phyloP scores from a whole-genome alignment of 2,113 vertebrate genomes.

The Lipophrys pholis region DNA sequence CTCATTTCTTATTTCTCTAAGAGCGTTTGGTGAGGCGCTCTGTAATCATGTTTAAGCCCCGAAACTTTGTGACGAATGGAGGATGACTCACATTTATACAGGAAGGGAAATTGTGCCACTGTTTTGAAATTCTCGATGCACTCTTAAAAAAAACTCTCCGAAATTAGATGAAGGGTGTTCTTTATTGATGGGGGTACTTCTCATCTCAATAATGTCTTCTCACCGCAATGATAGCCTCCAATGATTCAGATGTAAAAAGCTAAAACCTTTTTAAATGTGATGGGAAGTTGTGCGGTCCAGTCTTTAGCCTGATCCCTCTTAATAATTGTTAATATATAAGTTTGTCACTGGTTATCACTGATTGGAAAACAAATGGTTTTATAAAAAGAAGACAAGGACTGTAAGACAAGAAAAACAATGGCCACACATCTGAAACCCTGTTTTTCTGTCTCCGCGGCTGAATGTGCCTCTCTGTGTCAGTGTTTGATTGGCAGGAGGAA shows the following conservation, averaged over 20 bases:
- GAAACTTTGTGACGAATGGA: conserved; percentile 53
- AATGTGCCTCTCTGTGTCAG: not conserved
- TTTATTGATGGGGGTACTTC: conserved; percentile 39
- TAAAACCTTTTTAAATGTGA: conserved; percentile 3
- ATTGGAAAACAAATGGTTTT: not conserved
- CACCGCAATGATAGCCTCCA: conserved; percentile 28
- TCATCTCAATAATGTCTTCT: conserved; percentile 36
- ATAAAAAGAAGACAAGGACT: not conserved
- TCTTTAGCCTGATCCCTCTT: not conserved
- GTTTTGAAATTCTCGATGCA: conserved; percentile 39
- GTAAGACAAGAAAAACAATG: not conserved
- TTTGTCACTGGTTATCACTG: not conserved
- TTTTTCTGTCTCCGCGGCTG: conserved; percentile 6
- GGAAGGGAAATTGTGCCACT: conserved; percentile 50
- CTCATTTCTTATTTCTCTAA: conserved; percentile 34
- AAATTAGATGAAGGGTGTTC: conserved; percentile 39
- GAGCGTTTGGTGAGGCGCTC: conserved; percentile 35
- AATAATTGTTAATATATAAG: not conserved
- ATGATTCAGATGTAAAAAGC: conserved; percentile 25
- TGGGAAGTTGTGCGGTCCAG: not conserved
- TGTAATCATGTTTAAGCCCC: conserved; percentile 58
- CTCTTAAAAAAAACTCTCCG: conserved; percentile 34
- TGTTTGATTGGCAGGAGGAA: conserved; percentile 30
- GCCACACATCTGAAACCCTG: not conserved
- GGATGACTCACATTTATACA: conserved; percentile 67